These are phyloP conservation scores for Lepidurus arcticus DNA, from an alignment of 1,140 invertebrate species.

Conservation along the genomic window DNA sequence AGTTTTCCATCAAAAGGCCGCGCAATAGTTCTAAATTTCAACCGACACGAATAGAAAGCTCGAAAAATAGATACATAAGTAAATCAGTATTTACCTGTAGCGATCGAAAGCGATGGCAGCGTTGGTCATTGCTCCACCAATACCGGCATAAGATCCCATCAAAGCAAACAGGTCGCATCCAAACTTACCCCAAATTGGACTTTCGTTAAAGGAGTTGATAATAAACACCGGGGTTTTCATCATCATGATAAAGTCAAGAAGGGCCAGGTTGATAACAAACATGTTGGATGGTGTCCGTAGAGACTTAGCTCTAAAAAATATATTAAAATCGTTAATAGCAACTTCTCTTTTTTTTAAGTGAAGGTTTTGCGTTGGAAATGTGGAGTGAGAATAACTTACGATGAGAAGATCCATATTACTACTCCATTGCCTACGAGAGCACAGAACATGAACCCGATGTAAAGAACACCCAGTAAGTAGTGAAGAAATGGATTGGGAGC, in stretches of 20 bases:
- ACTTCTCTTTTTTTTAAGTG: neutral
- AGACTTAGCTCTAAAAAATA: conserved; percentile 63
- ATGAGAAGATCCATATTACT: conserved; percentile 80
- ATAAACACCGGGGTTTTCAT: conserved; percentile 78
- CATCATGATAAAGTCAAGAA: conserved; percentile 84
- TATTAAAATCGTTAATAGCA: conserved; percentile 33
- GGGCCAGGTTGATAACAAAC: conserved; percentile 78
- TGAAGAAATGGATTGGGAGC: conserved; percentile 75
- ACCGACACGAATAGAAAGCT: conserved; percentile 18
- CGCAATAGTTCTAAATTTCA: conserved; percentile 63
- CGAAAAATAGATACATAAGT: neutral
- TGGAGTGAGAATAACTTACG: conserved; percentile 51
- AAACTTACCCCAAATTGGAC: conserved; percentile 60
- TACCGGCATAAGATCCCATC: conserved; percentile 69
- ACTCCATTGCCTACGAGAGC: conserved; percentile 76
- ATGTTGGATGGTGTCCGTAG: conserved; percentile 83
- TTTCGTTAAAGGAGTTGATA: conserved; percentile 73
- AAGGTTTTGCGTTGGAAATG: neutral
- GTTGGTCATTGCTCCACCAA: conserved; percentile 72
- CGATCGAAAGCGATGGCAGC: conserved; percentile 67
- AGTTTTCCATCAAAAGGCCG: conserved; percentile 72
- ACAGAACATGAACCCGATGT: conserved; percentile 69
- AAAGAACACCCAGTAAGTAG: conserved; percentile 72
- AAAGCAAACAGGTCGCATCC: conserved; percentile 72
- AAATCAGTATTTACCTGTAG: conserved; percentile 54